Conservation (phyloP, 2,797 vertebrate genomes). For the Chromis chromis region DNA sequence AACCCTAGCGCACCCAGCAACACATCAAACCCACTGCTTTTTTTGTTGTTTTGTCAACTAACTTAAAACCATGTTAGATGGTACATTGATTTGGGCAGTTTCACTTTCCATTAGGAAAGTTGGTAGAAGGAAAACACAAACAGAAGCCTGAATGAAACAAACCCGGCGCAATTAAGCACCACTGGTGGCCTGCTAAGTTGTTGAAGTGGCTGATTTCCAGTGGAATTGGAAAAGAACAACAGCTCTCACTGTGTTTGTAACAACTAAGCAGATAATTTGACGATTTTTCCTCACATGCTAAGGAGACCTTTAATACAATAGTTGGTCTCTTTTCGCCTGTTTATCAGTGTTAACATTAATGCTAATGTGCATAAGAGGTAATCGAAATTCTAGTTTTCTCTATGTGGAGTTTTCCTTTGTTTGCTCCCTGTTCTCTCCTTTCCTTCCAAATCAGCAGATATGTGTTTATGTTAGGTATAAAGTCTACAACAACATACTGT, state of each 20-base stretch:
- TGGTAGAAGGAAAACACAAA: conserved; percentile 36
- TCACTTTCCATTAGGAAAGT: conserved; percentile 47
- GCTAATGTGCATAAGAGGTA: neutral
- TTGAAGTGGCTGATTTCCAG: conserved; percentile 49
- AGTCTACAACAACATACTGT: neutral
- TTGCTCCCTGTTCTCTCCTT: neutral
- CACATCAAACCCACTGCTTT: conserved; percentile 14
- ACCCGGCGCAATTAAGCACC: conserved; percentile 35
- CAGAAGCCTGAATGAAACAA: conserved; percentile 33
- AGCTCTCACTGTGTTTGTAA: conserved; percentile 30
- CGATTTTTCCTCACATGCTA: conserved; percentile 28
- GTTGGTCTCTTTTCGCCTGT: conserved; percentile 7
- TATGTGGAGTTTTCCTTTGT: neutral
- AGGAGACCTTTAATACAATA: conserved; percentile 26
- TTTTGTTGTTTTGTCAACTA: conserved; percentile 25
- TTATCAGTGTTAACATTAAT: conserved; percentile 14
- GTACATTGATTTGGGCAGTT: conserved; percentile 46
- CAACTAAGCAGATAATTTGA: conserved; percentile 25
- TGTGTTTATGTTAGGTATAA: conserved; percentile 1
- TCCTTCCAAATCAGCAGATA: too few relatives aligned
- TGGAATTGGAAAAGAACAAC: conserved; percentile 41
- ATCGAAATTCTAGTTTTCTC: conserved; percentile 12
- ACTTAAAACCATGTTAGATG: conserved; percentile 24
- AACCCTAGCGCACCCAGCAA: neutral
- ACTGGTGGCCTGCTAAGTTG: conserved; percentile 27